A percentile compares a stretch with the other conserved stretches of the same genome.
These are phyloP conservation scores for Mionectes olivaceus DNA, from an alignment of 2,797 vertebrate genomes.

Conservation along the genomic window DNA sequence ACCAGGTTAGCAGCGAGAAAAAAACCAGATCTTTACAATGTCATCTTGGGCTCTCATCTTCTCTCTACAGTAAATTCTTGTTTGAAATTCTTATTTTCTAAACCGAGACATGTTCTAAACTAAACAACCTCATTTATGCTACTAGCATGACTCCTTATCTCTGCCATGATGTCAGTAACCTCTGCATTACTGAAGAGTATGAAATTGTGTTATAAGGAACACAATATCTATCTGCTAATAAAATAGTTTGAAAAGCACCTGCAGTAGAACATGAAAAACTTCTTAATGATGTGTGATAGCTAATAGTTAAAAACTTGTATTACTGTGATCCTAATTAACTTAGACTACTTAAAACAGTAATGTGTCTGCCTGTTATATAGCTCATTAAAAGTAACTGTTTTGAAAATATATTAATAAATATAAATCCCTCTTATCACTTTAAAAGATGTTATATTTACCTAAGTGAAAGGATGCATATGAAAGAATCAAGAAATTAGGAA, in stretches of 20 bases:
- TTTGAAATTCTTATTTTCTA: background rate
- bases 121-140: background rate
- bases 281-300: background rate
- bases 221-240: background rate
- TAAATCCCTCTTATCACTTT: background rate
- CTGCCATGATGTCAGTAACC: background rate
- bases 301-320: background rate
- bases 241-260: background rate
- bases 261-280: background rate
- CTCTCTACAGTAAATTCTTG: background rate
- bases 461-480: background rate
- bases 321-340: background rate
- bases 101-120: background rate
- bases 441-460: background rate
- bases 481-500: background rate
- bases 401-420: background rate
- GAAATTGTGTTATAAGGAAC: background rate
- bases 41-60: background rate
- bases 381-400: background rate
- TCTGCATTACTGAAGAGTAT: background rate
- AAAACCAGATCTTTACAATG: background rate
- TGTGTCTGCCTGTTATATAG: background rate
- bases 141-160: background rate
- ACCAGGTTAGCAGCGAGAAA: background rate
- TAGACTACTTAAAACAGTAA: background rate